Conservation (phyloP, 2,113 vertebrate genomes). For the Tychaedon coryphoeus region DNA sequence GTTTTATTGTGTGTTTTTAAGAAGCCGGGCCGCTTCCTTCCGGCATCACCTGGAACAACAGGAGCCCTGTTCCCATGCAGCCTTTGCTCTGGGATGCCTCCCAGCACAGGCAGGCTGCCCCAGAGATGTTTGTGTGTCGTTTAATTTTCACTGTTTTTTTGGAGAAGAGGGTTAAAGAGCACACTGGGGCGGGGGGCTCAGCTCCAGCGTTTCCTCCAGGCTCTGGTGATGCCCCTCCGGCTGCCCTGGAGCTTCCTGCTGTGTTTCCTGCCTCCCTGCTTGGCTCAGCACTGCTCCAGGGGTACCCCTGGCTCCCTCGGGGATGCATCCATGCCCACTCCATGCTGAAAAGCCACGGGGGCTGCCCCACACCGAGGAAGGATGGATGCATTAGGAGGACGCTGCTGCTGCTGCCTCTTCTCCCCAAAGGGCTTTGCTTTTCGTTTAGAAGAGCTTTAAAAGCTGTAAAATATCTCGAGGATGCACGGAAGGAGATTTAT, state of each 20-base stretch:
- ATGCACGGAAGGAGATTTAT: not conserved
- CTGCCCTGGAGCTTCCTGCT: not conserved
- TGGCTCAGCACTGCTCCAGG: not conserved
- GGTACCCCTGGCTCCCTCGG: not conserved
- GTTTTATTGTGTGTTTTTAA: not conserved
- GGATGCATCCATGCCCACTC: fast-evolving
- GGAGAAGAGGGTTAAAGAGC: not conserved
- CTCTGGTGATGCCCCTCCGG: not conserved
- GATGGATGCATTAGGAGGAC: not conserved
- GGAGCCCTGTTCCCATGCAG: not conserved
- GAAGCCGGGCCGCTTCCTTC: not conserved
- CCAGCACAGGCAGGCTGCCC: fast-evolving
- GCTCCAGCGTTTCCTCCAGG: not conserved
- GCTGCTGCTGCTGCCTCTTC: not conserved
- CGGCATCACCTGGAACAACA: not conserved
- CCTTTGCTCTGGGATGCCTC: not conserved
- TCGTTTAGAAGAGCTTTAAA: not conserved
- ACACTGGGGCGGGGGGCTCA: fast-evolving
- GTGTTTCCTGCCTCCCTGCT: slow-evolving; percentile 34
- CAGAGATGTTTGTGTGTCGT: not conserved
- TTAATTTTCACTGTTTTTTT: not conserved
- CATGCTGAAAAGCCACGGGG: not conserved
- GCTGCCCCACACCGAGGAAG: not conserved
- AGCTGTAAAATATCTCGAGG: not conserved
- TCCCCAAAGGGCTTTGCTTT: not conserved